Conservation (phyloP, 1,140 invertebrate species). For the Gonioctena quinquepunctata region DNA sequence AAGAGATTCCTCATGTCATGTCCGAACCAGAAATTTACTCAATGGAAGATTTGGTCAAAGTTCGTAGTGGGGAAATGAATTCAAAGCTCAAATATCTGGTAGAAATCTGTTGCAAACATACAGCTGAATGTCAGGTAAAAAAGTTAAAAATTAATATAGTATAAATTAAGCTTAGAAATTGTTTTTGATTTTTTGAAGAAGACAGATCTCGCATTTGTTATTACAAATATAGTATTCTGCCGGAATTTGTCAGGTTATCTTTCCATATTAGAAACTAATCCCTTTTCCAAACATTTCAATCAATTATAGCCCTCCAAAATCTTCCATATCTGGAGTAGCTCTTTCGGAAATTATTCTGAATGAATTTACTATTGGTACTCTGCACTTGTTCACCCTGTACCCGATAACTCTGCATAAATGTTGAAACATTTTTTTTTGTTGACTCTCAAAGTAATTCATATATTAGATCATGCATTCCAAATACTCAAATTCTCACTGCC, state of each 20-base stretch:
- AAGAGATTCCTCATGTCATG: constrained; percentile 61
- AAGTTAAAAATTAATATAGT: neutral
- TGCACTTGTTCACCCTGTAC: too few species aligned
- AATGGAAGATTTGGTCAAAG: constrained; percentile 72
- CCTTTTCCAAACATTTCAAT: too few species aligned
- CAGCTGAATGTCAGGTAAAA: constrained; percentile 71
- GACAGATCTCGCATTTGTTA: neutral
- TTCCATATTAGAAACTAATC: neutral
- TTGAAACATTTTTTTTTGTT: too few species aligned
- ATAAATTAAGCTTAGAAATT: too few species aligned
- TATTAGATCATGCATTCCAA: neutral
- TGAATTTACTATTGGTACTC: too few species aligned
- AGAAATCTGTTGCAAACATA: constrained; percentile 65
- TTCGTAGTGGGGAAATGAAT: constrained; percentile 67
- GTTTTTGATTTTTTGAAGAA: neutral
- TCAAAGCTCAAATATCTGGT: constrained; percentile 66
- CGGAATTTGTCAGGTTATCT: neutral
- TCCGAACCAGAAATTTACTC: constrained; percentile 76
- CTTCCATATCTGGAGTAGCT: too few species aligned
- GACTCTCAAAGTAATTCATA: neutral
- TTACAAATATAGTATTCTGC: neutral
- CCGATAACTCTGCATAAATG: too few species aligned
- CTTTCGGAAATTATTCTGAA: too few species aligned
- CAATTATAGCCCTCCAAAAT: too few species aligned
- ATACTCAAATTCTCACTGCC: neutral